Conservation (phyloP, 2,888 invertebrate species). For the Clepsis dumicolana region DNA sequence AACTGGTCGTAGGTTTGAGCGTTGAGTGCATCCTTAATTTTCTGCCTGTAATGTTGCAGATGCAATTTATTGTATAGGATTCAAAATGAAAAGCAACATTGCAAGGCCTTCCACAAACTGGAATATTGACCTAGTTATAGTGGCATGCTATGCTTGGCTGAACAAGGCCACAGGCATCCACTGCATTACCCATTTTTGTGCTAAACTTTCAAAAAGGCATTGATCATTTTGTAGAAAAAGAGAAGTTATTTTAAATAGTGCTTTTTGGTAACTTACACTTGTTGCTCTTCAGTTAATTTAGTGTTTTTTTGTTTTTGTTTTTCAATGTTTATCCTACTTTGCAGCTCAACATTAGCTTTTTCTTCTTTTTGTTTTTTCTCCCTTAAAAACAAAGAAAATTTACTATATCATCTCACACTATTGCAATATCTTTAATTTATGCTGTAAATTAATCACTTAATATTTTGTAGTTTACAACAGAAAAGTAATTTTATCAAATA, state of each 20-base stretch:
- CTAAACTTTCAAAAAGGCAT: too few species aligned
- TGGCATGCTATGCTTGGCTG: too few species aligned
- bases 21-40: slow-evolving; percentile 98
- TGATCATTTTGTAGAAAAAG: too few species aligned
- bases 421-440: too few species aligned
- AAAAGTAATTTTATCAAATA: background rate
- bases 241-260: background rate
- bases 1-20: slow-evolving; percentile 96
- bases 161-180: too few species aligned
- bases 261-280: slow-evolving; percentile 76
- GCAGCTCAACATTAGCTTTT: slow-evolving; percentile 85
- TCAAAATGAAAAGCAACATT: background rate
- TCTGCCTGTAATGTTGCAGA: slow-evolving; percentile 83
- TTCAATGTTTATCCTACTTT: slow-evolving; percentile 86
- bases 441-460: too few species aligned
- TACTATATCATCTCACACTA: too few species aligned
- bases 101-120: too few species aligned
- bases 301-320: slow-evolving; percentile 88
- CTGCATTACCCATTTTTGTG: too few species aligned
- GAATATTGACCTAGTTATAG: too few species aligned
- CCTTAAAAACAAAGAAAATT: slow-evolving; percentile 50
- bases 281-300: slow-evolving; percentile 87
- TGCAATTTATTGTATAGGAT: background rate
- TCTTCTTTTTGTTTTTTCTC: slow-evolving; percentile 85
- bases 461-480: background rate